Percentiles rank a stretch among this genome's conserved stretches.
Evolutionary conservation across 2,113 vertebrate species (phyloP).

Genomic region (Candoia aspera): DNA sequence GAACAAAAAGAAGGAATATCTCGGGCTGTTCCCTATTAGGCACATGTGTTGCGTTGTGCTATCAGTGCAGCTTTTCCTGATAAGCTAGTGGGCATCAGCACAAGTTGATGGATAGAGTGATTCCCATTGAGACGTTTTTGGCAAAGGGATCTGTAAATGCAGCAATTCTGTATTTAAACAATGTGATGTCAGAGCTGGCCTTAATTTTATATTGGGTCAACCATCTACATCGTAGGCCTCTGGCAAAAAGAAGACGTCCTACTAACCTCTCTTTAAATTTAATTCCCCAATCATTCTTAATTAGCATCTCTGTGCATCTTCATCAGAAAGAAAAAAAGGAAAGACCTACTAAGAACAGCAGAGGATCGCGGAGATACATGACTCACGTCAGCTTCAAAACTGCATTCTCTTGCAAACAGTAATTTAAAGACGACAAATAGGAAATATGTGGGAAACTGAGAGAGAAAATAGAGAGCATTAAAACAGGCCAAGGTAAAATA

Average conservation of each 20-base stretch:
- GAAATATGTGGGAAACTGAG: conserved; percentile 28
- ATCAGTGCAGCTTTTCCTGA: too few species aligned
- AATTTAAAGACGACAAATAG: not conserved
- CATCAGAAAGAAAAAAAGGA: not conserved
- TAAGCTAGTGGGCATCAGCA: not conserved
- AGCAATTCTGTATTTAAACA: conserved; percentile 44
- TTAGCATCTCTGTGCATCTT: conserved; percentile 50
- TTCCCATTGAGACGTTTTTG: not conserved
- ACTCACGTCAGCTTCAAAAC: conserved; percentile 49
- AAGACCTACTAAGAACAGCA: conserved; percentile 53
- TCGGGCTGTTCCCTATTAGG: too few species aligned
- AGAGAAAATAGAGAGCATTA: not conserved
- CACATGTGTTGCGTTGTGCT: too few species aligned
- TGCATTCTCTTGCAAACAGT: not conserved
- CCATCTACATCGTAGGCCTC: conserved; percentile 48
- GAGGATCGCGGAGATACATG: conserved; percentile 43
- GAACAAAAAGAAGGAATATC: too few species aligned
- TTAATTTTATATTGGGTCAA: conserved; percentile 59
- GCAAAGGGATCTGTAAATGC: not conserved
- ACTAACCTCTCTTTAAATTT: conserved; percentile 64
- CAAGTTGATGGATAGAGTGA: not conserved
- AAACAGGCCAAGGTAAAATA: not conserved
- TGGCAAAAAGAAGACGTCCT: conserved; percentile 59
- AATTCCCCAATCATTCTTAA: conserved; percentile 64
- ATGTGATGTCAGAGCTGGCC: conserved; percentile 27